Evolutionary conservation across 2,888 invertebrate species (phyloP).

Genomic region (Drosophila mercatorum): DNA sequence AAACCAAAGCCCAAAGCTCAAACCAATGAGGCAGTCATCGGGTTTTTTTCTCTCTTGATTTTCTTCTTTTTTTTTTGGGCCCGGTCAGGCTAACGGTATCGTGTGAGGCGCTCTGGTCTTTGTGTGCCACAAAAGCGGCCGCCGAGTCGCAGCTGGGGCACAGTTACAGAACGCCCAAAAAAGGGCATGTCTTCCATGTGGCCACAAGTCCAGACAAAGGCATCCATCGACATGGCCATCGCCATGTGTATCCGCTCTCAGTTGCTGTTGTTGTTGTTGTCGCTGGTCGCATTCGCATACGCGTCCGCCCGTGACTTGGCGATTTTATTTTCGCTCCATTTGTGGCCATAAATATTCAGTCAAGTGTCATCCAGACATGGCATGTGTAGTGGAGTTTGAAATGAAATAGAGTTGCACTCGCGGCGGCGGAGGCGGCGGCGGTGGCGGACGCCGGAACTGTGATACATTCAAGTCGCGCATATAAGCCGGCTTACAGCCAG

Average conservation of each 20-base stretch:
- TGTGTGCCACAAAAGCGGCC: slow-evolving; percentile 50
- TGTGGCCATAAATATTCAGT: slow-evolving; percentile 79
- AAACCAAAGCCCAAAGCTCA: slow-evolving; percentile 19
- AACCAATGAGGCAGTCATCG: slow-evolving; percentile 45
- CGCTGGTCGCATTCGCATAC: slow-evolving; percentile 21
- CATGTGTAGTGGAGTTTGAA: slow-evolving; percentile 77
- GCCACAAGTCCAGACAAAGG: slow-evolving; percentile 51
- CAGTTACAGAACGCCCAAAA: slow-evolving; percentile 65
- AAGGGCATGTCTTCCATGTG: slow-evolving; percentile 71
- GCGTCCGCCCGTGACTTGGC: slow-evolving; percentile 74
- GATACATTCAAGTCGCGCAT: slow-evolving; percentile 19
- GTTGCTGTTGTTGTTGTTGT: slow-evolving; percentile 23
- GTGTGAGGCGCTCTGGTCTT: slow-evolving; percentile 35
- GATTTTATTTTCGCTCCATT: slow-evolving; percentile 80
- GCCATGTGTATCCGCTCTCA: slow-evolving; percentile 66
- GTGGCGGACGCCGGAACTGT: background rate
- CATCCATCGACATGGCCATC: slow-evolving; percentile 53
- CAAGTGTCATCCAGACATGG: slow-evolving; percentile 78
- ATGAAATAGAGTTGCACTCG: slow-evolving; percentile 63
- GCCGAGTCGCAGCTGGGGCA: slow-evolving; percentile 49
- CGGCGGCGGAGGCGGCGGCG: background rate
- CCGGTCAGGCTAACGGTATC: slow-evolving; percentile 71
- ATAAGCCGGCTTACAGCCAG: slow-evolving; percentile 69
- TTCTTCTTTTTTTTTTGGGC: slow-evolving; percentile 14
- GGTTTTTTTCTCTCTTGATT: slow-evolving; percentile 13